A percentile compares a stretch with the other conserved stretches of the same genome.
Conservation (phyloP, 2,797 vertebrate genomes). For the Agapornis canus region DNA sequence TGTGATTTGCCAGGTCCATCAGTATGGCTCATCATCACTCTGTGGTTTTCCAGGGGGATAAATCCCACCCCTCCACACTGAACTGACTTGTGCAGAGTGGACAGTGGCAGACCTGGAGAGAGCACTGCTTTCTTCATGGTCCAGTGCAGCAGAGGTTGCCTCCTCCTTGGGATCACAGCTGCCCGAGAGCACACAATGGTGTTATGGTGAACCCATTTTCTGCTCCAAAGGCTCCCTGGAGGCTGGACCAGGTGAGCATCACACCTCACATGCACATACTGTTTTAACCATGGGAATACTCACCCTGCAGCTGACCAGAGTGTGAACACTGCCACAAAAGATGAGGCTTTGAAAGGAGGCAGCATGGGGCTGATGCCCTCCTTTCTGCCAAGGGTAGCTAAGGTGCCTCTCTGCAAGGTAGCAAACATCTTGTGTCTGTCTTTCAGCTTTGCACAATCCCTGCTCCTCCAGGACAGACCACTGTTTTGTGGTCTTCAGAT, state of each 20-base stretch:
- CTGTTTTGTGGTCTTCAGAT: neutral
- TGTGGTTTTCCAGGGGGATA: neutral
- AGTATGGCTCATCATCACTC: neutral
- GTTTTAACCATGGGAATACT: neutral
- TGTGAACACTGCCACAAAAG: neutral
- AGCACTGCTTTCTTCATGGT: rapidly evolving
- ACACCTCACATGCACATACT: rapidly evolving
- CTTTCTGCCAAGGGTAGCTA: neutral
- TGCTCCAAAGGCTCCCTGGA: neutral
- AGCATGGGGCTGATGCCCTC: neutral
- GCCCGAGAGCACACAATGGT: rapidly evolving
- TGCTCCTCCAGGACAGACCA: neutral
- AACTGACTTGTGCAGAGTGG: neutral
- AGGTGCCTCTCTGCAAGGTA: neutral
- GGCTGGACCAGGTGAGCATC: neutral
- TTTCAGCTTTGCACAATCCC: neutral
- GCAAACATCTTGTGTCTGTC: neutral
- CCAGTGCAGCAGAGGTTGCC: neutral
- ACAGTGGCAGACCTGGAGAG: neutral
- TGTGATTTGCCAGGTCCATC: neutral
- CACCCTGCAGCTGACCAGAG: neutral
- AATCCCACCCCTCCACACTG: neutral
- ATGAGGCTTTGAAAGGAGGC: neutral
- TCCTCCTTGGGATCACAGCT: neutral
- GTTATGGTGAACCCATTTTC: neutral